A percentile compares a stretch with the other conserved stretches of the same genome.
These are phyloP conservation scores for Hemibates koningsi DNA, from an alignment of 2,113 vertebrate genomes.

Conservation along the genomic window DNA sequence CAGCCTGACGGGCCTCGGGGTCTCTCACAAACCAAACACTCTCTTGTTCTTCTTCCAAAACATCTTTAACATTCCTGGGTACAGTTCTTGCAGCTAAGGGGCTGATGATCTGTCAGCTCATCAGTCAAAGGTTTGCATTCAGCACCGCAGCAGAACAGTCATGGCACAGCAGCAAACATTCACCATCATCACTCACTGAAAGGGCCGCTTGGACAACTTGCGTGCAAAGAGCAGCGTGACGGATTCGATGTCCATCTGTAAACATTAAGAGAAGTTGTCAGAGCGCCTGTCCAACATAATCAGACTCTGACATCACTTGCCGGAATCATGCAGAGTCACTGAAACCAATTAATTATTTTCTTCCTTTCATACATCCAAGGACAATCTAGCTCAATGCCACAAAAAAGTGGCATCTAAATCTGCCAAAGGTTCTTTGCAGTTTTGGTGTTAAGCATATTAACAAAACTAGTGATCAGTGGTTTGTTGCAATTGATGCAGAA, in stretches of 20 bases:
- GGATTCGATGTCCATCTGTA: constrained; percentile 28
- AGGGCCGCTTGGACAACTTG: neutral
- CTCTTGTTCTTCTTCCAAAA: neutral
- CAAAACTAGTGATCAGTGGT: neutral
- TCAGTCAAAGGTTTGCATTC: constrained; percentile 47
- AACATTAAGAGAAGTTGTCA: constrained; percentile 12
- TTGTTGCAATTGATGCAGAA: neutral
- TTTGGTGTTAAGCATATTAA: neutral
- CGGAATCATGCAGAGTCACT: constrained; percentile 23
- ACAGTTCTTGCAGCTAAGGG: constrained; percentile 19
- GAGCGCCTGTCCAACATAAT: constrained; percentile 48
- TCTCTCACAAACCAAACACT: constrained; percentile 19
- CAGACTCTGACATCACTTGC: constrained; percentile 61
- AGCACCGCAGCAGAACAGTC: neutral
- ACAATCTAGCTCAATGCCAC: neutral
- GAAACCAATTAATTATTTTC: constrained; percentile 47
- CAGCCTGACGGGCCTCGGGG: neutral
- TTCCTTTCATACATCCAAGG: constrained; percentile 14
- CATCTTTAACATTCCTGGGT: constrained; percentile 32
- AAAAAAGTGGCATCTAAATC: neutral
- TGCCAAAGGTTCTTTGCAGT: neutral
- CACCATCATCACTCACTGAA: constrained; percentile 11
- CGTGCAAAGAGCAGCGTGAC: constrained; percentile 16
- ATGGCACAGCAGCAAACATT: constrained; percentile 1
- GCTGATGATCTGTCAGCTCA: constrained; percentile 39